Evolutionary conservation across 2,888 invertebrate genomes (phyloP).

Genomic region (Sycophila texana): DNA sequence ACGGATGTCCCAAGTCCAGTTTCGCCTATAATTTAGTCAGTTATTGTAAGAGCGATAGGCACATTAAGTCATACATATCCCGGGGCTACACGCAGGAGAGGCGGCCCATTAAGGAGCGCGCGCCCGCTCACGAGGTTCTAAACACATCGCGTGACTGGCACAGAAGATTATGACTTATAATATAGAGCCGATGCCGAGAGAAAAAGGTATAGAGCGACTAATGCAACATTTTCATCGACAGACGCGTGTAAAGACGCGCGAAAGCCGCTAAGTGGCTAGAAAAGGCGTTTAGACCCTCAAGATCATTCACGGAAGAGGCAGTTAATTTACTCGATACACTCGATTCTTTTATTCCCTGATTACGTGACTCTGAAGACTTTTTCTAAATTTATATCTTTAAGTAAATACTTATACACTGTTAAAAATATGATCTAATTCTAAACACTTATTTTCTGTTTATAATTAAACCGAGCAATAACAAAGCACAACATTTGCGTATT

Average conservation of each 20-base stretch:
- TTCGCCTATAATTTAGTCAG: conserved; percentile 6
- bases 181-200: not conserved
- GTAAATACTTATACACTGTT: no score
- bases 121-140: not conserved
- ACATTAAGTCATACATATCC: conserved; percentile 25
- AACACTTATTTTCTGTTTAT: no score
- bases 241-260: not conserved
- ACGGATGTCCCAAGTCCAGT: no score
- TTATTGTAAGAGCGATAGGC: conserved; percentile 16
- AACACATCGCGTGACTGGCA: conserved; percentile 16
- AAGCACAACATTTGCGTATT: no score
- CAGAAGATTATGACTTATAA: conserved; percentile 22
- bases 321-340: no score
- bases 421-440: no score
- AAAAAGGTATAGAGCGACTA: conserved; percentile 5
- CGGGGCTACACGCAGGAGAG: not conserved
- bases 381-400: no score
- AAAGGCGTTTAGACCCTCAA: no score
- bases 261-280: not conserved
- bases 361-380: no score
- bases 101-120: not conserved
- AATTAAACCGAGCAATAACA: no score
- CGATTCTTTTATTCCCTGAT: no score
- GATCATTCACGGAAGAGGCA: no score
- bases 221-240: not conserved